A percentile compares a stretch with the other conserved stretches of the same genome.
Conservation (phyloP, 2,888 invertebrate genomes). For the Parochlus steinenii region DNA sequence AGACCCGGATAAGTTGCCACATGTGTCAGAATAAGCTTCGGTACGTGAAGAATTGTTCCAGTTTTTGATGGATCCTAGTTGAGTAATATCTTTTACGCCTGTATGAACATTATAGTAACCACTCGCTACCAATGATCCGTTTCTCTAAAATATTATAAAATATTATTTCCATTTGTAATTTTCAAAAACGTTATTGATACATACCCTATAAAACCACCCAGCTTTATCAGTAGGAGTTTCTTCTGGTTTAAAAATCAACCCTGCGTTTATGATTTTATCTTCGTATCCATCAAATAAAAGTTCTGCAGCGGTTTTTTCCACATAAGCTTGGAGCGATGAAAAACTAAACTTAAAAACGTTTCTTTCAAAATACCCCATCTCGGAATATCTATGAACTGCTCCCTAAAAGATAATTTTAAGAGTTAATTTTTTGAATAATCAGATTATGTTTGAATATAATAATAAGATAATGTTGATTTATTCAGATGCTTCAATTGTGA, state of each 20-base stretch:
- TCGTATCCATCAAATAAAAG: conserved; percentile 57
- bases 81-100: conserved; percentile 39
- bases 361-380: too few species aligned
- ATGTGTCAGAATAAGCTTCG: conserved; percentile 33
- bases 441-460: too few species aligned
- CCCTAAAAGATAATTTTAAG: too few species aligned
- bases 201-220: conserved; percentile 50
- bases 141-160: conserved; percentile 41
- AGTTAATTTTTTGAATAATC: too few species aligned
- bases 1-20: conserved; percentile 49
- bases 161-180: too few species aligned
- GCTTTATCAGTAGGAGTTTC: conserved; percentile 43
- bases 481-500: too few species aligned
- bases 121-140: conserved; percentile 53
- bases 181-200: too few species aligned
- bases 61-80: conserved; percentile 48
- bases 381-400: too few species aligned
- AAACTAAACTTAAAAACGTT: too few species aligned
- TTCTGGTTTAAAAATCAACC: conserved; percentile 16
- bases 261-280: conserved; percentile 39
- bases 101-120: conserved; percentile 64
- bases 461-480: too few species aligned
- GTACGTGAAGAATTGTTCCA: conserved; percentile 55
- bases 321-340: conserved; percentile 15
- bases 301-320: conserved; percentile 41